Base-by-base conservation (phyloP, 2,113 vertebrate genomes). In the Carollia perspicillata region DNA sequence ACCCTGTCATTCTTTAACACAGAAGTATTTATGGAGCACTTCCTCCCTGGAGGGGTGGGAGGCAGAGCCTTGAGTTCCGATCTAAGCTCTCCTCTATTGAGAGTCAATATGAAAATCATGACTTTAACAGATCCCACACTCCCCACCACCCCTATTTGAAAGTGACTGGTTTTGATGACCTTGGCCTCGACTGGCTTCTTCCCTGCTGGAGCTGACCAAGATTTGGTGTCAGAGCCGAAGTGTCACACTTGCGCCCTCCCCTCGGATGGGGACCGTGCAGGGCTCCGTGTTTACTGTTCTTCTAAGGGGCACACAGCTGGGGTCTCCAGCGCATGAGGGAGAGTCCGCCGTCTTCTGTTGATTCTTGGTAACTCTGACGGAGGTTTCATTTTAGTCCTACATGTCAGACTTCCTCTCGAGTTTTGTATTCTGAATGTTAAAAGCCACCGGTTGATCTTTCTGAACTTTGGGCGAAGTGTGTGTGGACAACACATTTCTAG, bases 401-500 rank as follows among this genome's bases (percentile, higher is more conserved):
- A 22, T 42, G 17, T 81, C 89, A 75, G 22, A 20, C 44, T 74
- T 68, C 35, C 66, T 66, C 71, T 28, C 63, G 26, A 53, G 83
- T 79, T 91, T 92, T 58, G 26, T 17, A 1, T 88, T 78, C 80
- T 85, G 68, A 55, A 17, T 75, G 35, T 74, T 91, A 60, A 84
- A 84, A 85, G 72, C 44, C 35, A 84, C 33, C 72, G 20, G 35
- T 60, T 80, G 86, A 72, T 23, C 44, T 96, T 68, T 84, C 51
- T 68, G 55, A 92, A 69, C 22, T 49, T 66, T 16, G 3, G 53
- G 33, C 75, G 55, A 55, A 28, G 6, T 40, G 8, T 66, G 18
- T 63, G 47, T 63, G 79, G 51, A 69, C 47, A 71, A 55, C 78
- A 42, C 60, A 92, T 20, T 78, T 91, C 6, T 17, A 35, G 47